phyloP scores from a whole-genome alignment of 35 echinoderm and acorn worm species.

The Antedon bifida region DNA sequence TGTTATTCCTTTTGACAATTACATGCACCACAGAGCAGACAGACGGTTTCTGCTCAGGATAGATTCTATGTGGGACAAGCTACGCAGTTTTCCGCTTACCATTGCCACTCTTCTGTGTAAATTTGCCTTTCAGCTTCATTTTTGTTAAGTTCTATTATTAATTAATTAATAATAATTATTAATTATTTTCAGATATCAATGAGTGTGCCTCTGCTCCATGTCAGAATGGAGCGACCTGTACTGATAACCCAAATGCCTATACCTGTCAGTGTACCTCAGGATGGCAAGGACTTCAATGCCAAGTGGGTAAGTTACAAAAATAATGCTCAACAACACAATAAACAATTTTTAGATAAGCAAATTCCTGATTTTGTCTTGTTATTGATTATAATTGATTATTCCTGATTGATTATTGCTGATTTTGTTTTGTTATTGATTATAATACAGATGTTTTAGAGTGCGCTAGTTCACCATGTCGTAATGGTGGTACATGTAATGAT shows the following conservation, averaged over 20 bases:
- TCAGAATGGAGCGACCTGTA: not conserved
- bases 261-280: not conserved
- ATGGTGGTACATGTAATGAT: not conserved
- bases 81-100: too few relatives aligned
- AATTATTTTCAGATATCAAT: not conserved
- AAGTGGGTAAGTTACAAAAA: not conserved
- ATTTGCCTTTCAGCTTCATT: not conserved
- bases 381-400: too few relatives aligned
- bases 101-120: too few relatives aligned
- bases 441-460: not conserved
- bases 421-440: not conserved
- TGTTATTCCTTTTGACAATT: too few relatives aligned
- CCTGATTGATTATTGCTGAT: not conserved
- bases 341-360: too few relatives aligned
- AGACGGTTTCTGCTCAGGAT: too few relatives aligned
- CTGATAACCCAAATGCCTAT: not conserved
- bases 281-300: not conserved
- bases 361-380: too few relatives aligned
- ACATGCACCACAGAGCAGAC: too few relatives aligned
- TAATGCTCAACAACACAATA: too few relatives aligned
- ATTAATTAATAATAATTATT: not conserved
- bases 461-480: not conserved
- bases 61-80: too few relatives aligned
- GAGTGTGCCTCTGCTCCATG: not conserved
- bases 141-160: not conserved